Percentiles rank a stretch among this genome's conserved stretches.
These are phyloP conservation scores for Tricholaema leucomelas DNA, from an alignment of 2,113 vertebrate genomes.

Conservation along the genomic window DNA sequence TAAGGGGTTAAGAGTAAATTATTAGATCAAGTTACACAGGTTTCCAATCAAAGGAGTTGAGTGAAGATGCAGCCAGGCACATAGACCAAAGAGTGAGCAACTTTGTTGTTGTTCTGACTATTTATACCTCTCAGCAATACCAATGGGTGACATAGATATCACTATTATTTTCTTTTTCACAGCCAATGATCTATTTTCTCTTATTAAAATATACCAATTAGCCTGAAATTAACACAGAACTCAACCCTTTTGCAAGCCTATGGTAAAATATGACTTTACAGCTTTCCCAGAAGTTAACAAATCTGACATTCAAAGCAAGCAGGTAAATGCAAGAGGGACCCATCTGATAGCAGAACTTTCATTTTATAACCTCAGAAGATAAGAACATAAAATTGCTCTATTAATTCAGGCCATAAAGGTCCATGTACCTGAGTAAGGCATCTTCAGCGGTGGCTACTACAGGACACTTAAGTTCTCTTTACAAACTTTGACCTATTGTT, in stretches of 20 bases:
- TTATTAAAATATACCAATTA: no score
- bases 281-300: not conserved
- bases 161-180: no score
- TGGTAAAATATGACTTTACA: not conserved
- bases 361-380: not conserved
- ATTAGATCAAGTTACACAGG: no score
- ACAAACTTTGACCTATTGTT: conserved; percentile 26
- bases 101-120: no score
- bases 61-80: no score
- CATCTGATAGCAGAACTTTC: not conserved
- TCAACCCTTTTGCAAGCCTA: not conserved
- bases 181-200: no score
- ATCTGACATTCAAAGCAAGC: not conserved
- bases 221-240: not conserved
- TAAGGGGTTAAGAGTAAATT: no score
- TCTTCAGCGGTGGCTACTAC: not conserved
- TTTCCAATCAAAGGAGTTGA: no score
- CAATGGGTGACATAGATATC: no score
- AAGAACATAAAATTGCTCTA: not conserved
- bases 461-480: conserved; percentile 10
- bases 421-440: not conserved
- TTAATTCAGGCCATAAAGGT: not conserved
- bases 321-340: not conserved
- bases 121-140: no score
- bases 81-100: no score